phyloP scores from a whole-genome alignment of 2,888 invertebrate genomes.

The Tachina grossa region DNA sequence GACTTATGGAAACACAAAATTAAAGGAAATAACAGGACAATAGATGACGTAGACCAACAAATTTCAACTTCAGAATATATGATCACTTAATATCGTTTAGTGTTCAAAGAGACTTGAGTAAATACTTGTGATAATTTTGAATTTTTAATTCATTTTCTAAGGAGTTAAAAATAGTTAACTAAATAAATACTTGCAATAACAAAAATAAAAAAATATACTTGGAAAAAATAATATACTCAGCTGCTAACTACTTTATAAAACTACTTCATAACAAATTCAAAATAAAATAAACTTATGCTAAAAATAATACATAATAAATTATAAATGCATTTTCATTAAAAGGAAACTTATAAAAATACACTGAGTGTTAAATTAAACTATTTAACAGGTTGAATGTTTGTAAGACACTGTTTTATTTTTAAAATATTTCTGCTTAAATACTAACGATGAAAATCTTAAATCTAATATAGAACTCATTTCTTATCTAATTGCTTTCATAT shows the following conservation, averaged over 20 bases:
- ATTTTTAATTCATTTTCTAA: conserved; percentile 2
- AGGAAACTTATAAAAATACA: neutral
- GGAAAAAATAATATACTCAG: neutral
- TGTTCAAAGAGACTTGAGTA: neutral
- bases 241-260: conserved; percentile 16
- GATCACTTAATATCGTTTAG: neutral
- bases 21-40: too few species aligned
- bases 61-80: too few species aligned
- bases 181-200: too few species aligned
- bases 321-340: neutral
- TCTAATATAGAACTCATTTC: too few species aligned
- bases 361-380: too few species aligned
- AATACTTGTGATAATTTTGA: conserved; percentile 52
- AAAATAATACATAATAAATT: neutral
- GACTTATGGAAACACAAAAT: too few species aligned
- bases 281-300: conserved; percentile 11
- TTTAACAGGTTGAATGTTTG: too few species aligned
- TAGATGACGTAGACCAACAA: too few species aligned
- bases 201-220: neutral
- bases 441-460: too few species aligned
- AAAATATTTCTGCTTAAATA: too few species aligned
- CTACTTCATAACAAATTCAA: conserved; percentile 24
- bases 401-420: too few species aligned
- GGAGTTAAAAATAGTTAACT: neutral
- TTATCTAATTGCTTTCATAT: too few species aligned